Base-by-base conservation (phyloP, 1,140 invertebrate species). In the Cyphomyrmex costatus region DNA sequence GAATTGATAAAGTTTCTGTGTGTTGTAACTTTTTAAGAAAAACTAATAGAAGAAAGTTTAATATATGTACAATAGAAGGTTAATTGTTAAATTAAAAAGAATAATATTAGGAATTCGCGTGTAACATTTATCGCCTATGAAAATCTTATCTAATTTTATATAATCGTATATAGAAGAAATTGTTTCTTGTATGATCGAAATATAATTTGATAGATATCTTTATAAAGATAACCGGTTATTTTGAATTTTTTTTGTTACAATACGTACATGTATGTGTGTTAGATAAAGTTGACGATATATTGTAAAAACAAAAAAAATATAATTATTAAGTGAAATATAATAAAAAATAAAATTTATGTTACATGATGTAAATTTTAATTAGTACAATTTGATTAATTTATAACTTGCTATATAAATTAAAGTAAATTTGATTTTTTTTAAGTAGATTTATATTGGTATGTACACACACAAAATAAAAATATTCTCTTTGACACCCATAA, bases 381-480 rank as follows among this genome's bases (percentile, higher is more conserved):
- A 42, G 42, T 24, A 6, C 19, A 63, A 61, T 60, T 76, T 42
- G 16, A 19, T 27, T 42, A 60, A 14, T 58, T 74, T 19, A 21
- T n/a, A 61, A 61, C 8, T 21, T 49, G 60, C 42, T 19, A 78
- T 30, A 65, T 49, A 65, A 78, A 21, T 78, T 33, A 27, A 19
- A 65, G 12, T 12, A 65, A 77, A 77, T 46, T 78, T 46, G 0
- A 27, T 27, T 65, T 46, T 65, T 46, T 78, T 2, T 30, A 78
- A 58, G 8, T 77, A 77, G 58, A n/a, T 63, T 30, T 49, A 46
- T 30, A 3, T 78, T 16, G 12, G 19, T 19, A 12, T n/a, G n/a
- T 53, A 53, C 7, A 53, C n/a, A n/a, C n/a, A n/a, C n/a, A n/a
- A n/a, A n/a, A n/a, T 49, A 16, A 51, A 49, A 60, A 65, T n/a